Conservation (phyloP, 2,797 vertebrate species). For the Acestrorhynchus altus region DNA sequence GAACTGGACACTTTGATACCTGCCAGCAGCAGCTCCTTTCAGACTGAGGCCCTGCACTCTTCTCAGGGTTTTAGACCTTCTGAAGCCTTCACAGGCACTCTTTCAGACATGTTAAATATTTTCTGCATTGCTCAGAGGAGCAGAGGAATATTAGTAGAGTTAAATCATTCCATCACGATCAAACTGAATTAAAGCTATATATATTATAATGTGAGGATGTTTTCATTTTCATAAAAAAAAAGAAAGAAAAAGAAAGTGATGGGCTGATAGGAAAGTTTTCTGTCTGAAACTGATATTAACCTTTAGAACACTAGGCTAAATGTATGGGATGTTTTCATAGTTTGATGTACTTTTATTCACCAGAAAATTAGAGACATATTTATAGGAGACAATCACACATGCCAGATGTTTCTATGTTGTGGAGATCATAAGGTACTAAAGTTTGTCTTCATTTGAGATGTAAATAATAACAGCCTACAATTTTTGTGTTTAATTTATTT, state of each 20-base stretch:
- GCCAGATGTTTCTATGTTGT: too few species aligned
- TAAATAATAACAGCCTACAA: too few species aligned
- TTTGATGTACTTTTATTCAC: too few species aligned
- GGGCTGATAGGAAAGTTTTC: not conserved
- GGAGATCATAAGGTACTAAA: too few species aligned
- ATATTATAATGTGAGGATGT: slow-evolving; percentile 1
- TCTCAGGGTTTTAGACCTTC: slow-evolving; percentile 34
- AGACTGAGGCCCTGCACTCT: slow-evolving; percentile 1
- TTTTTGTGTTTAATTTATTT: too few species aligned
- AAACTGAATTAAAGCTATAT: slow-evolving; percentile 6
- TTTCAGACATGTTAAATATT: slow-evolving; percentile 37
- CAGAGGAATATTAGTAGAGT: slow-evolving; percentile 3
- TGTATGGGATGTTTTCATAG: too few species aligned
- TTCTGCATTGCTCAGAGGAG: slow-evolving; percentile 8
- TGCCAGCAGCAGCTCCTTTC: slow-evolving; percentile 41
- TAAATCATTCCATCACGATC: slow-evolving; percentile 1
- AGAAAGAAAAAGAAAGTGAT: not conserved
- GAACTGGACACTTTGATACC: slow-evolving; percentile 39
- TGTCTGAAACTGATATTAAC: too few species aligned
- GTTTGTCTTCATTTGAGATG: too few species aligned
- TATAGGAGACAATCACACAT: too few species aligned
- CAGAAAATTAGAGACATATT: too few species aligned
- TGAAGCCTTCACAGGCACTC: slow-evolving; percentile 28
- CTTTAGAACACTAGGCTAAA: too few species aligned
- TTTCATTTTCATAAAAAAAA: slow-evolving; percentile 9